Evolutionary conservation across 2,797 vertebrate genomes (phyloP).

Genomic region (Gadopsis marmoratus): DNA sequence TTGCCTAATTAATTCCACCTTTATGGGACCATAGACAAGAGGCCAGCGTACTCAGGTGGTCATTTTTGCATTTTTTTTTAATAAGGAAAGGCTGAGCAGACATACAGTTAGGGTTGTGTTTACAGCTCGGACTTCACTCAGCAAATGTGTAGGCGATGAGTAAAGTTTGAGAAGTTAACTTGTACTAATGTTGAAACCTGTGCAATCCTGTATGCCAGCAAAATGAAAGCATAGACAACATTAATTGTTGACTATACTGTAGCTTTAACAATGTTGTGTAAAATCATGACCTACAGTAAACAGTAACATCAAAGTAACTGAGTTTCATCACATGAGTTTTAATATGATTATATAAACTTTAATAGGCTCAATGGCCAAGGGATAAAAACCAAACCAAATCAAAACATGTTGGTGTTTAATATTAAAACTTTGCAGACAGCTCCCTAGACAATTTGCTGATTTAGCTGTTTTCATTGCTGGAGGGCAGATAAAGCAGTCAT

Average conservation of each 20-base stretch:
- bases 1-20: constrained; percentile 1
- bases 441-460: neutral
- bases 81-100: neutral
- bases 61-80: neutral
- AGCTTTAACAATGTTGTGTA: neutral
- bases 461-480: constrained; percentile 3
- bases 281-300: neutral
- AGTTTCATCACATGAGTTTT: neutral
- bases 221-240: constrained; percentile 5
- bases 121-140: constrained; percentile 15
- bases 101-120: neutral
- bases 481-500: constrained; percentile 2
- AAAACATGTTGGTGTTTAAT: constrained; percentile 10
- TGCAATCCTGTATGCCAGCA: neutral
- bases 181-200: neutral
- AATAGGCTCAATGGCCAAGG: neutral
- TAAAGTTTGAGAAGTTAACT: neutral
- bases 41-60: neutral
- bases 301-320: neutral
- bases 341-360: neutral
- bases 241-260: neutral
- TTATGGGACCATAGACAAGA: neutral
- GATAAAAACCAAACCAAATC: neutral
- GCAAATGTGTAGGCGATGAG: neutral
- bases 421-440: neutral